Percentiles rank a stretch among this genome's conserved stretches.
These are phyloP conservation scores for Sylvietta virens DNA, from an alignment of 2,113 vertebrate species.

Conservation along the genomic window DNA sequence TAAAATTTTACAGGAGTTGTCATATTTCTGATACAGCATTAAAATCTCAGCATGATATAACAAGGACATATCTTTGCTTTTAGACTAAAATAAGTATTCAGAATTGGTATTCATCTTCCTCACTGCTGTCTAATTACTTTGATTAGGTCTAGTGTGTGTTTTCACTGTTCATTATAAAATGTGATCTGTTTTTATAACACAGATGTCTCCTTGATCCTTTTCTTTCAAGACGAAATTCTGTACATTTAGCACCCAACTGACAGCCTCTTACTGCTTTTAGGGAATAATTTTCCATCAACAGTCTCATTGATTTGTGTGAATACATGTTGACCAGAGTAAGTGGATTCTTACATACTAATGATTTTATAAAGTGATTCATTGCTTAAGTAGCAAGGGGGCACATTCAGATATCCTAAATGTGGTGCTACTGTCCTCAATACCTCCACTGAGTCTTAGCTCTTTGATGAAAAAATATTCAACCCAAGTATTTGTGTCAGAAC, in stretches of 20 bases:
- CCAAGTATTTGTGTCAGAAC: background rate
- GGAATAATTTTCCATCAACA: background rate
- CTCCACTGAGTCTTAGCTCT: background rate
- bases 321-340: background rate
- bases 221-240: background rate
- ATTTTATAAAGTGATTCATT: background rate
- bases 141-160: background rate
- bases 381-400: background rate
- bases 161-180: background rate
- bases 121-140: background rate
- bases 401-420: background rate
- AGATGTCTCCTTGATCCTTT: background rate
- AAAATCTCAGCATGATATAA: background rate
- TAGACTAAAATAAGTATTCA: slow-evolving; percentile 4
- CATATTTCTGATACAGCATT: slow-evolving; percentile 27
- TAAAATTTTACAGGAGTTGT: slow-evolving; percentile 52
- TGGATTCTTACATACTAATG: background rate
- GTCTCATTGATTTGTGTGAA: background rate
- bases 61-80: background rate
- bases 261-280: background rate
- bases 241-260: background rate
- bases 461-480: background rate
- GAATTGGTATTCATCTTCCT: background rate
- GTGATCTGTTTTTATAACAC: background rate
- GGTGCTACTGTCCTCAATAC: background rate